Evolutionary conservation across 2,888 invertebrate genomes (phyloP).

Genomic region (Caenorhabditis doughertyi): DNA sequence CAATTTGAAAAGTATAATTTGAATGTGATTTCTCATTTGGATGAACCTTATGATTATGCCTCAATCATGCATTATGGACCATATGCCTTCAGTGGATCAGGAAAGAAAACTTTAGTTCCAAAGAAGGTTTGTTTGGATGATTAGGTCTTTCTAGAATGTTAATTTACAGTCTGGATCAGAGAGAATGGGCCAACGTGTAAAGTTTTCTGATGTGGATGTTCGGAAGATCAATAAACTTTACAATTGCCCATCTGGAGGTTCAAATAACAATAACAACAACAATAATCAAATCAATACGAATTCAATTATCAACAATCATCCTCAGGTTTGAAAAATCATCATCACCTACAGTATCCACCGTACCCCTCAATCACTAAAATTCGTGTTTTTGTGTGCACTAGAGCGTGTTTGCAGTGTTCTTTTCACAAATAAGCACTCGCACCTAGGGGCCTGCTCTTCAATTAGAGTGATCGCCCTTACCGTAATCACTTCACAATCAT

Average conservation of each 20-base stretch:
- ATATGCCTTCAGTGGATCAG: slow-evolving; percentile 72
- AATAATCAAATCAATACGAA: slow-evolving; percentile 63
- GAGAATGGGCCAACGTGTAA: slow-evolving; percentile 83
- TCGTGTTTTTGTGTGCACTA: neutral
- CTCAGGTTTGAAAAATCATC: slow-evolving; percentile 54
- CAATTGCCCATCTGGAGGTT: slow-evolving; percentile 77
- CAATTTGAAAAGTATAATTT: slow-evolving; percentile 82
- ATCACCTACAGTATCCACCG: neutral
- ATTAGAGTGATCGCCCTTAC: neutral
- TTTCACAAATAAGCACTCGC: slow-evolving; percentile 32
- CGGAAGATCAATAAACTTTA: slow-evolving; percentile 84
- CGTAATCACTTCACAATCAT: neutral
- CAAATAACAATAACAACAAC: slow-evolving; percentile 10
- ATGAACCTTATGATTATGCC: slow-evolving; percentile 78
- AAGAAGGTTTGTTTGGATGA: too few species aligned
- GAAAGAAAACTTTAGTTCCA: slow-evolving; percentile 83
- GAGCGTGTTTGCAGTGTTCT: neutral
- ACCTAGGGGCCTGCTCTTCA: slow-evolving; percentile 1
- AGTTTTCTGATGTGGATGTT: slow-evolving; percentile 83
- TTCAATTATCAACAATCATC: slow-evolving; percentile 56
- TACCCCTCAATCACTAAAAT: too few species aligned
- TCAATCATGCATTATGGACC: slow-evolving; percentile 83
- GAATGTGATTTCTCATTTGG: slow-evolving; percentile 80
- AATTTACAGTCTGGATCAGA: slow-evolving; percentile 78
- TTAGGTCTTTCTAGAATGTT: too few species aligned